phyloP scores from a whole-genome alignment of 2,797 vertebrate species.

The Microctenopoma lineatum region DNA sequence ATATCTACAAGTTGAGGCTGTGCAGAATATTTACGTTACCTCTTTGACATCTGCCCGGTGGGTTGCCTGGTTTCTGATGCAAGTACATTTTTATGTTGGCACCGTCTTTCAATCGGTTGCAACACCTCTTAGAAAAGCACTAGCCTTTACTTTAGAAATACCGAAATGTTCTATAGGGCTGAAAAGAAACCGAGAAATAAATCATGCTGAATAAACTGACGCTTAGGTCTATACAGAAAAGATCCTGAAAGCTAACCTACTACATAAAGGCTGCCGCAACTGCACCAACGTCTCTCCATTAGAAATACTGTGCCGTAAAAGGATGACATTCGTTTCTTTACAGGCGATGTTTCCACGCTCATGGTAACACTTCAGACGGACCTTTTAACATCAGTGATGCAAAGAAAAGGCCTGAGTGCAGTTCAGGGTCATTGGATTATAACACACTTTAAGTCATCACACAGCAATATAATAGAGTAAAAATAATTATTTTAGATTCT shows the following conservation, averaged over 20 bases:
- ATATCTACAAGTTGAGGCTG: slow-evolving; percentile 27
- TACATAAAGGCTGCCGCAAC: slow-evolving; percentile 5
- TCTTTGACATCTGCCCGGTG: slow-evolving; percentile 23
- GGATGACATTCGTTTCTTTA: slow-evolving; percentile 30
- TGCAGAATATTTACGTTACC: slow-evolving; percentile 37
- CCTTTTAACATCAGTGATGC: slow-evolving; percentile 22
- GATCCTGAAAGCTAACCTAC: slow-evolving; percentile 13
- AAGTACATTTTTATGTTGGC: slow-evolving; percentile 18
- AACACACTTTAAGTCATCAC: slow-evolving; percentile 4
- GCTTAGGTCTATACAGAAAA: slow-evolving; percentile 20
- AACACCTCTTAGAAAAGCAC: slow-evolving; percentile 15
- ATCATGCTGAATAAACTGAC: slow-evolving; percentile 25
- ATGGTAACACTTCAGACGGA: slow-evolving; percentile 18
- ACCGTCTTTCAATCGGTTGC: slow-evolving; percentile 14
- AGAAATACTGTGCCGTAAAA: slow-evolving; percentile 10
- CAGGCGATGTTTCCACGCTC: slow-evolving; percentile 16
- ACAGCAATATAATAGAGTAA: background rate
- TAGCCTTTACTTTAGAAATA: slow-evolving; percentile 36
- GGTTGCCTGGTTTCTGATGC: slow-evolving; percentile 30
- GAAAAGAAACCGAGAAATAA: slow-evolving; percentile 29
- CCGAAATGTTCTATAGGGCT: slow-evolving; percentile 21
- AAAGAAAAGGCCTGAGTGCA: slow-evolving; percentile 21
- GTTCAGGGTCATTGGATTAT: slow-evolving; percentile 11
- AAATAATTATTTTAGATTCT: background rate
- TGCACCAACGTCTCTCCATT: slow-evolving; percentile 12